Evolutionary conservation across 2,113 vertebrate species (phyloP).

Genomic region (Drymodes brunneopygia): DNA sequence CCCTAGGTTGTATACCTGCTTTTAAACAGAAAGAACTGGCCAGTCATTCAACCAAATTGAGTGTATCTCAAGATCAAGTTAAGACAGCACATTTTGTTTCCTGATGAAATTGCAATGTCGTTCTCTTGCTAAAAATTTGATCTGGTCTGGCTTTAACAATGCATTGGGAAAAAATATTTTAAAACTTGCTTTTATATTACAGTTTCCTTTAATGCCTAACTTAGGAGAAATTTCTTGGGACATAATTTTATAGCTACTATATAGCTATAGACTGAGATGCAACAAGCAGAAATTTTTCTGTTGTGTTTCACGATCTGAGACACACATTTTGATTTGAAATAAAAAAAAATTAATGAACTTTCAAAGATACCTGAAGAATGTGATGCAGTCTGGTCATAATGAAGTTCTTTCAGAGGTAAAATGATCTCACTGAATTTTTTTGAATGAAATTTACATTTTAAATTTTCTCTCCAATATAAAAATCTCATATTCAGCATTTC

Average conservation of each 20-base stretch:
- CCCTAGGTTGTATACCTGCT: neutral
- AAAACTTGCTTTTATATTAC: neutral
- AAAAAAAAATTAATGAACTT: neutral
- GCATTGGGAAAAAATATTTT: neutral
- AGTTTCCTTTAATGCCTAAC: neutral
- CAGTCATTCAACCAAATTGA: neutral
- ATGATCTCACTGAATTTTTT: neutral
- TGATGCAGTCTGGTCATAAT: neutral
- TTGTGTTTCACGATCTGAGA: neutral
- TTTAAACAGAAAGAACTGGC: neutral
- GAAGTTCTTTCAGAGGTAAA: neutral
- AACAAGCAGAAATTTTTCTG: neutral
- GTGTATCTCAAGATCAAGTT: conserved; percentile 1
- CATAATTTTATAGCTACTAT: neutral
- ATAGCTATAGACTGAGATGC: neutral
- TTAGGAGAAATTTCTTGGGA: neutral
- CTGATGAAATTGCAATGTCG: neutral
- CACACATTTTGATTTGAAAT: neutral
- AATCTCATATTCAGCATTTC: neutral
- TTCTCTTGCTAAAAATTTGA: conserved; percentile 16
- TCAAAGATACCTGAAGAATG: neutral
- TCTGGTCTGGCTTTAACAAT: neutral
- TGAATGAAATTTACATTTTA: neutral
- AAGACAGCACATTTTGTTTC: neutral
- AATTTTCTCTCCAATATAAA: neutral